A percentile compares a stretch with the other conserved stretches of the same genome.
phyloP scores from a whole-genome alignment of 2,113 vertebrate genomes.

The Pseudorasbora parva region DNA sequence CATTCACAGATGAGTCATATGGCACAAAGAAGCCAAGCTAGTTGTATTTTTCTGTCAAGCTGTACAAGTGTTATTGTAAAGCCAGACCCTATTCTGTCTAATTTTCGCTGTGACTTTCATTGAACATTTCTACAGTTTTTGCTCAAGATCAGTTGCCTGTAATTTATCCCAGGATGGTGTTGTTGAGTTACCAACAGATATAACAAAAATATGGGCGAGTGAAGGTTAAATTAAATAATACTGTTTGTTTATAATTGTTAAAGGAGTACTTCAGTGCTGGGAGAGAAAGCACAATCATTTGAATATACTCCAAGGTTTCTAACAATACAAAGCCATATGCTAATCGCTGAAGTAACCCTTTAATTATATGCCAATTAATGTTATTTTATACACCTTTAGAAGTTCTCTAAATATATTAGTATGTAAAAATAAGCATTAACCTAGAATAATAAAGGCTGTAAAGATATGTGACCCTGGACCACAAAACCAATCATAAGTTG shows the following conservation, averaged over 20 bases:
- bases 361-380: neutral
- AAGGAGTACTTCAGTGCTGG: no score
- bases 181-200: neutral
- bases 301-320: no score
- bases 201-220: neutral
- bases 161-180: neutral
- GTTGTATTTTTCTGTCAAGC: conserved; percentile 1
- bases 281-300: no score
- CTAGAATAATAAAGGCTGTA: no score
- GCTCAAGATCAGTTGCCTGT: neutral
- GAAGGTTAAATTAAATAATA: neutral
- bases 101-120: neutral
- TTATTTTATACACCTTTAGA: neutral
- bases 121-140: neutral
- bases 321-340: no score
- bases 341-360: no score
- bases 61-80: neutral
- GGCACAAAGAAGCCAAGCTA: neutral
- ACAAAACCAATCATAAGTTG: no score
- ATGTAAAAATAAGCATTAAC: no score
- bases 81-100: neutral
- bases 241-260: neutral
- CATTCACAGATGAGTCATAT: conserved; percentile 12
- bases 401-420: no score
- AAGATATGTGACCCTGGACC: no score